Base-by-base conservation (phyloP, 2,797 vertebrate genomes). In the Steatocranus sp. region DNA sequence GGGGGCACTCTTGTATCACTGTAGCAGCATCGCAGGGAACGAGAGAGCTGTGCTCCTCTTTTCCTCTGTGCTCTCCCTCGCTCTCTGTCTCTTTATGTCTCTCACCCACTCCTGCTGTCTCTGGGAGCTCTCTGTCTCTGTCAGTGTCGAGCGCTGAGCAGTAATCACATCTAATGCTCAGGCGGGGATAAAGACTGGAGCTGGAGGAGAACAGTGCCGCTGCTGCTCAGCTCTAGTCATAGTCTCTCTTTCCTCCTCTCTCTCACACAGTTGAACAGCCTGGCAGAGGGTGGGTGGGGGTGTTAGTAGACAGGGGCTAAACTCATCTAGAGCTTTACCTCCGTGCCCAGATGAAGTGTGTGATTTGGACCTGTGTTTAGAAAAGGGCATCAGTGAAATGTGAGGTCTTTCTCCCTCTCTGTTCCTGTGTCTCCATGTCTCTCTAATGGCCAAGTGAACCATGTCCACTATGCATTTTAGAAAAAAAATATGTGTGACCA, bases 1-100 rank as follows among this genome's bases (percentile, higher is more conserved):
- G 98, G 97, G 98, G 98, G 97, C 97, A 98, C 93, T 97, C 97
- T 99, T 98, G 97, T 95, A 97, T 97, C 94, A 94, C 92, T 78
- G 87, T 89, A 94, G 90, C 86, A 73, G 85, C 82, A 56, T 80
- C 80, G 7, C 48, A 66, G 82, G 79, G 74, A 82, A 76, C 7
- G 46, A 78, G 78, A 83, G 83, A 88, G 87, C 84, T 18, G 77
- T 83, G 84, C 89, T 85, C 25, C 80, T 87, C 82, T 89, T 73
- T 78, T 75, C 63, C 81, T 89, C 80, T 56, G 68, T 46, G 58
- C 80, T 78, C 74, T 27, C 79, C 79, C 76, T 80, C 70, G 32
- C 83, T 73, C 34, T 75, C 53, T 85, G 78, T 90, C 86, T 89
- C 85, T 85, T 38, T 89, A 85, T 88, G 90, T 91, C 92, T 90